A percentile compares a stretch with the other conserved stretches of the same genome.
phyloP scores from a whole-genome alignment of 2,888 invertebrate species.

The Perithous albicinctus region DNA sequence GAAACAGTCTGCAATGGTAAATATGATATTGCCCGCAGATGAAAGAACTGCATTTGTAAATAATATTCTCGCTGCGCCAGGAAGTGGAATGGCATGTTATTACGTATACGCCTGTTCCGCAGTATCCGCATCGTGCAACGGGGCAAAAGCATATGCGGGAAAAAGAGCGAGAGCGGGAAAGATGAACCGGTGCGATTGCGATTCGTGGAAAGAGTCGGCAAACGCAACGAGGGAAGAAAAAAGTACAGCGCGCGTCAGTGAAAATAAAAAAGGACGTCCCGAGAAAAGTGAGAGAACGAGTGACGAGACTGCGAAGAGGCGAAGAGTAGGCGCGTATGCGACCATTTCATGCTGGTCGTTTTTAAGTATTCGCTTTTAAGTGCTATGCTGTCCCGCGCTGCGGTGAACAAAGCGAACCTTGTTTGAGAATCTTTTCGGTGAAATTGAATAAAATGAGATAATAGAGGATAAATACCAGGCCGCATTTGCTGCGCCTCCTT shows the following conservation, averaged over 20 bases:
- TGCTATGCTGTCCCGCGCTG: background rate
- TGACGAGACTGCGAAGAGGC: background rate
- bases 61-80: background rate
- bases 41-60: background rate
- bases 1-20: background rate
- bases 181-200: constrained; percentile 15
- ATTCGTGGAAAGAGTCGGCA: background rate
- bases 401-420: constrained; percentile 1
- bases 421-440: constrained; percentile 20
- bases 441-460: constrained; percentile 24
- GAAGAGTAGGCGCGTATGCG: background rate
- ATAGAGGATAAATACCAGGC: constrained; percentile 11
- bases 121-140: constrained; percentile 4
- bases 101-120: background rate
- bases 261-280: background rate
- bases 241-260: background rate
- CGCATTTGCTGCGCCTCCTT: background rate
- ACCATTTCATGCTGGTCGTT: constrained; percentile 22
- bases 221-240: background rate
- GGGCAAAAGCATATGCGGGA: background rate
- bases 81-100: background rate
- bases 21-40: constrained; percentile 17
- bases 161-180: constrained; percentile 4
- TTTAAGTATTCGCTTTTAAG: constrained; percentile 26
- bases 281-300: background rate